Evolutionary conservation across 37 sponge, comb jelly and placozoan genomes (phyloP).

Genomic region (Crambe crambe): DNA sequence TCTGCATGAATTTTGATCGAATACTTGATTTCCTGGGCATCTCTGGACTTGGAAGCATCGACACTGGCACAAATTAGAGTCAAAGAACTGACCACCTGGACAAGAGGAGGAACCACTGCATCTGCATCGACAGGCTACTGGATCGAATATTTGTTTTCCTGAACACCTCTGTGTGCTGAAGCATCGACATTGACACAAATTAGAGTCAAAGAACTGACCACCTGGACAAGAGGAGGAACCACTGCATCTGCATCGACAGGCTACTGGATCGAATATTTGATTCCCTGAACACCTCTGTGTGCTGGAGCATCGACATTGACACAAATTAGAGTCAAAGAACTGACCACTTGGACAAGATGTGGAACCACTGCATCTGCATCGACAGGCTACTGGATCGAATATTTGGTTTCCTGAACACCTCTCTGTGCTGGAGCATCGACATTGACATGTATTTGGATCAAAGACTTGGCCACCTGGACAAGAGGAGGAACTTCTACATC

Average conservation of each 20-base stretch:
- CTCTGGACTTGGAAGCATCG: background rate
- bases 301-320: constrained; percentile 13
- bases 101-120: too few species aligned
- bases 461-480: too few species aligned
- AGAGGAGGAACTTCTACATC: too few species aligned
- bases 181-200: constrained; percentile 26
- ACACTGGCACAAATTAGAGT: constrained; percentile 23
- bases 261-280: background rate
- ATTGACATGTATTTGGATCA: background rate
- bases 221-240: background rate
- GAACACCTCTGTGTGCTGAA: background rate
- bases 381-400: background rate
- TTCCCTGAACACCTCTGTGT: too few species aligned
- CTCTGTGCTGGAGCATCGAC: background rate
- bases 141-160: constrained; percentile 11
- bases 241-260: background rate
- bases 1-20: constrained; percentile 25
- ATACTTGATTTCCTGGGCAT: background rate
- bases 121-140: background rate
- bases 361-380: background rate
- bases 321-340: background rate
- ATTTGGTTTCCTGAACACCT: too few species aligned
- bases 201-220: background rate
- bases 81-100: background rate
- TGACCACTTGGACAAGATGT: background rate